Percentiles rank a stretch among this genome's conserved stretches.
Conservation (phyloP, 2,797 vertebrate genomes). For the Onychomys arenicola region DNA sequence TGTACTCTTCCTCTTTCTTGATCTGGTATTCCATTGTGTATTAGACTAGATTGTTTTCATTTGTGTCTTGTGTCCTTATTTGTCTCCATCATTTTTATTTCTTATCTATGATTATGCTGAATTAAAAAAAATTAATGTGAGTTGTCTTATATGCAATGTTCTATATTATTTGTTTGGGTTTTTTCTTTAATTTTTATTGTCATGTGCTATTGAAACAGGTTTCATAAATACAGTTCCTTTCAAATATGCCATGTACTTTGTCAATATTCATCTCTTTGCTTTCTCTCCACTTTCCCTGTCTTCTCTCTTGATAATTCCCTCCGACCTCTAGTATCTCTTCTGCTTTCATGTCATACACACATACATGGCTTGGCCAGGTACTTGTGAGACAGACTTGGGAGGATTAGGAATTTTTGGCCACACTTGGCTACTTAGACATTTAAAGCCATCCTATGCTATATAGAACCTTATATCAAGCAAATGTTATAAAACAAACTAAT, state of each 20-base stretch:
- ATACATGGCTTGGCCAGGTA: neutral
- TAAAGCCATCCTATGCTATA: neutral
- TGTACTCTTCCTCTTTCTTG: neutral
- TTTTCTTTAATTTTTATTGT: neutral
- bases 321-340: neutral
- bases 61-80: neutral
- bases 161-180: neutral
- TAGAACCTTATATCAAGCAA: neutral
- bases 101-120: too few species aligned
- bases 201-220: neutral
- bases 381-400: neutral
- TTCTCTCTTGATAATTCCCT: too few species aligned
- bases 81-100: neutral
- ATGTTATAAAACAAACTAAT: neutral
- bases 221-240: neutral
- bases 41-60: neutral
- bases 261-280: neutral
- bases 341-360: neutral
- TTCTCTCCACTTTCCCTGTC: neutral
- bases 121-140: neutral
- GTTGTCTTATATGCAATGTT: neutral
- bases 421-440: neutral
- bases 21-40: fast-evolving
- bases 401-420: neutral
- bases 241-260: neutral